phyloP scores from a whole-genome alignment of 2,797 vertebrate species.

The Otus scops region DNA sequence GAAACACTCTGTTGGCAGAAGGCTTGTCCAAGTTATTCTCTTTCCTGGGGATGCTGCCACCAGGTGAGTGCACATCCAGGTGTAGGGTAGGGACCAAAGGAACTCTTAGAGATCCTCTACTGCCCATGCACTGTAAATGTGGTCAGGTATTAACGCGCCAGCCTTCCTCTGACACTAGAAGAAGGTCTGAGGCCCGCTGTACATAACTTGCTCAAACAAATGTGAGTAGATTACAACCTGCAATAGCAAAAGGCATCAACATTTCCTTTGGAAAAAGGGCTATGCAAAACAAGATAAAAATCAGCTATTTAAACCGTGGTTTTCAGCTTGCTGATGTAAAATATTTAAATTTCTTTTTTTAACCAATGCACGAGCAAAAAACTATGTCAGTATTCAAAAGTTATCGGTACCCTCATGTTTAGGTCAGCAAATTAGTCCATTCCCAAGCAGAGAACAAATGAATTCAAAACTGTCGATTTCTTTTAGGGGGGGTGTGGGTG shows the following conservation, averaged over 20 bases:
- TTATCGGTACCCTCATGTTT: neutral
- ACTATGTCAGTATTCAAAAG: neutral
- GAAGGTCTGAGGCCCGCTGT: neutral
- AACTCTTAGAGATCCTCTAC: neutral
- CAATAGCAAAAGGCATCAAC: neutral
- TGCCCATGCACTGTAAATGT: neutral
- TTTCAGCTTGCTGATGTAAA: neutral
- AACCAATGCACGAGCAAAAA: neutral
- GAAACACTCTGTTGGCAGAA: accelerated
- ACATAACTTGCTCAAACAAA: neutral
- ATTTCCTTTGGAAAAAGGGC: neutral
- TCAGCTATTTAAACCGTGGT: neutral
- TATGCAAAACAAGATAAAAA: neutral
- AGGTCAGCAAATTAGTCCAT: neutral
- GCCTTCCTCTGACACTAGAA: neutral
- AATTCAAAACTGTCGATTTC: slow-evolving; percentile 8
- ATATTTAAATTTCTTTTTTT: neutral
- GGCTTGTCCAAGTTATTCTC: neutral
- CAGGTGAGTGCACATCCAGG: neutral
- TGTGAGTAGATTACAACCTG: neutral
- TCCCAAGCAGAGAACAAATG: slow-evolving; percentile 43
- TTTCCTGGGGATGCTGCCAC: neutral
- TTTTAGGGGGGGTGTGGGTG: neutral
- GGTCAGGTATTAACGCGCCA: neutral
- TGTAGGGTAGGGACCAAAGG: neutral